A percentile compares a stretch with the other conserved stretches of the same genome.
phyloP scores from a whole-genome alignment of 2,888 invertebrate species.

The Psylliodes chrysocephalus region DNA sequence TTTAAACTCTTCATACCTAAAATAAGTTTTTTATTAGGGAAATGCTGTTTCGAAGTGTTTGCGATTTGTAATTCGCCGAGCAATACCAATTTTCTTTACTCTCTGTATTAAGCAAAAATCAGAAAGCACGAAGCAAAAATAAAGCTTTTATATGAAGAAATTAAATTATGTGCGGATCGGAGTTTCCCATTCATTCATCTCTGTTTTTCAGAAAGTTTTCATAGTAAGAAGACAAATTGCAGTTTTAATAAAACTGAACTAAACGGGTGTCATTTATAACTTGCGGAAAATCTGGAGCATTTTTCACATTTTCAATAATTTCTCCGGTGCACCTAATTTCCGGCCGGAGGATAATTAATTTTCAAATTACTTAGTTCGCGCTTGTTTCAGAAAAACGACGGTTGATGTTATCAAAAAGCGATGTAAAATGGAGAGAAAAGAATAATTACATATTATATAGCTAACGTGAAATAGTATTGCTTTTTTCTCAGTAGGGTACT shows the following conservation, averaged over 20 bases:
- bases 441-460: too few relatives aligned
- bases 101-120: too few relatives aligned
- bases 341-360: slow-evolving; percentile 8
- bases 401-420: neutral
- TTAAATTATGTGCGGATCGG: neutral
- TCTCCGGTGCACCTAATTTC: slow-evolving; percentile 11
- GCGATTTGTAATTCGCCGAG: too few relatives aligned
- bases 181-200: slow-evolving; percentile 1
- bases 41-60: too few relatives aligned
- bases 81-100: too few relatives aligned
- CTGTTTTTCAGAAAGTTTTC: slow-evolving; percentile 8
- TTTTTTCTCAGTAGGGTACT: too few relatives aligned
- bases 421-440: too few relatives aligned
- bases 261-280: slow-evolving; percentile 26
- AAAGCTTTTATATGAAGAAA: neutral
- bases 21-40: too few relatives aligned
- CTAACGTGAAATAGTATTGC: too few relatives aligned
- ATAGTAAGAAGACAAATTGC: slow-evolving; percentile 19
- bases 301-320: slow-evolving; percentile 30
- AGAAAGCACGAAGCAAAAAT: too few relatives aligned
- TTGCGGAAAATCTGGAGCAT: slow-evolving; percentile 25
- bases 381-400: neutral
- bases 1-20: too few relatives aligned
- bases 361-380: slow-evolving; percentile 10
- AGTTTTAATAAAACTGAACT: slow-evolving; percentile 26